phyloP scores from a whole-genome alignment of 2,797 vertebrate species.

The Spheniscus humboldti region DNA sequence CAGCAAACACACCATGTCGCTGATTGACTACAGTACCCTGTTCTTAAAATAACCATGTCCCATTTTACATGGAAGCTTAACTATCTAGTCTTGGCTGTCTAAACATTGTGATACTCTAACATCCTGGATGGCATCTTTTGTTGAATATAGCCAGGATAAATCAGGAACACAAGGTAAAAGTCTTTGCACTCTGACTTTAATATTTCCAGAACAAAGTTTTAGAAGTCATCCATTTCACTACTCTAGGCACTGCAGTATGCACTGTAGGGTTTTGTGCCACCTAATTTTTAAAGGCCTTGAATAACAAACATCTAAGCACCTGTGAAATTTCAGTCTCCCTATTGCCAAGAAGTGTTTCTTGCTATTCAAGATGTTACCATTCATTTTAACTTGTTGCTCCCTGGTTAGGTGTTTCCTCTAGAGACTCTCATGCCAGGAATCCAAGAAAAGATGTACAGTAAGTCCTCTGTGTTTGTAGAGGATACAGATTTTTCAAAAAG shows the following conservation, averaged over 20 bases:
- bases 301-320: neutral
- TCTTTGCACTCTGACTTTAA: neutral
- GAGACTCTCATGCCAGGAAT: neutral
- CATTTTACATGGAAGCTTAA: neutral
- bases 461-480: neutral
- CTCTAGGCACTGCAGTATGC: neutral
- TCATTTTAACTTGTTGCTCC: neutral
- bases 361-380: neutral
- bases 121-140: neutral
- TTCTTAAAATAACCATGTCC: neutral
- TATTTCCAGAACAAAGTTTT: neutral
- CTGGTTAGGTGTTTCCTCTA: neutral
- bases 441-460: neutral
- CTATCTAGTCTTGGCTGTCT: neutral
- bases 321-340: neutral
- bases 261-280: neutral
- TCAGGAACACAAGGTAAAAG: neutral
- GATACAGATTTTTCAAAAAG: neutral
- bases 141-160: neutral
- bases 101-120: neutral
- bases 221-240: neutral
- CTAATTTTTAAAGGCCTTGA: neutral
- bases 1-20: neutral
- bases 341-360: neutral
- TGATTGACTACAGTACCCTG: neutral